phyloP scores from a whole-genome alignment of 2,797 vertebrate genomes.

The Neoniphon sammara region DNA sequence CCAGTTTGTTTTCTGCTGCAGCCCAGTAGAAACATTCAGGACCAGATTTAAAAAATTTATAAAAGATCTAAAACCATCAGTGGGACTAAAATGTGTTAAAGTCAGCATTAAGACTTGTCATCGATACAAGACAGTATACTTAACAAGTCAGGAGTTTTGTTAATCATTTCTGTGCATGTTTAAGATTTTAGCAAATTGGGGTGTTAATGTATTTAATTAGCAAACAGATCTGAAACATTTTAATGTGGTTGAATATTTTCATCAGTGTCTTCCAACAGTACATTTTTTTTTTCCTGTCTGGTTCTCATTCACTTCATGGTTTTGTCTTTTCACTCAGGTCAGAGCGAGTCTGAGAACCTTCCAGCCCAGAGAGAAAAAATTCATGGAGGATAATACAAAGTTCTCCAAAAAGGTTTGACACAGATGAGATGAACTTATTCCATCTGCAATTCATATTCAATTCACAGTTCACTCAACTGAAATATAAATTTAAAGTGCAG shows the following conservation, averaged over 20 bases:
- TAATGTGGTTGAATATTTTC: no score
- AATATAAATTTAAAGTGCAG: neutral
- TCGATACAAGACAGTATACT: no score
- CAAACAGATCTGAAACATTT: neutral
- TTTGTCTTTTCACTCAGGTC: constrained; percentile 78
- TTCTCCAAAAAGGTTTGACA: constrained; percentile 95
- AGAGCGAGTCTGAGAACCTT: constrained; percentile 93
- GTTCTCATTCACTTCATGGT: constrained; percentile 7
- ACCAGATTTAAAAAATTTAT: no score
- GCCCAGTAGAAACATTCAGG: neutral
- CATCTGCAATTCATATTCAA: neutral
- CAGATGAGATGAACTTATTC: neutral
- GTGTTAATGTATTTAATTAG: neutral
- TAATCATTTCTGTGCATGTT: no score
- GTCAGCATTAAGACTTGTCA: no score
- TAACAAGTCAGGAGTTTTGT: no score
- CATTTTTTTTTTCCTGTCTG: constrained; percentile 21
- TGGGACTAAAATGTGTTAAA: no score
- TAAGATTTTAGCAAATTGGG: no score
- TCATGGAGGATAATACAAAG: constrained; percentile 91
- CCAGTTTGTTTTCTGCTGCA: neutral
- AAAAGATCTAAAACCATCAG: no score
- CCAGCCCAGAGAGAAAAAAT: constrained; percentile 87
- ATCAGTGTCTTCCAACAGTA: no score
- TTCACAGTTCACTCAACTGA: neutral